phyloP scores from a whole-genome alignment of 2,113 vertebrate species.

The Apodemus sylvaticus region DNA sequence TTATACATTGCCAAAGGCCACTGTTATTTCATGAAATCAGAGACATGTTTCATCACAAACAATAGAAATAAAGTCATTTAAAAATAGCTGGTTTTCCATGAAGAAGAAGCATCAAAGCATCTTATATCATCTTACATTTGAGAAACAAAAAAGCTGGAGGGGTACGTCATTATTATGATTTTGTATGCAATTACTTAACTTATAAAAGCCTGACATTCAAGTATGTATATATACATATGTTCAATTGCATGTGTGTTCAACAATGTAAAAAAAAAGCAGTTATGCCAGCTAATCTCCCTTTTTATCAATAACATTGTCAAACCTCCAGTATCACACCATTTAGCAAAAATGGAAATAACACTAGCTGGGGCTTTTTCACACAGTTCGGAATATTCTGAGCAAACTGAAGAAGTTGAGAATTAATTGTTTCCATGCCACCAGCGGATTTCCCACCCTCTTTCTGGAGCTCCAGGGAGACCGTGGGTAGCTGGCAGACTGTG shows the following conservation, averaged over 20 bases:
- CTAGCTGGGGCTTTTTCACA: constrained; percentile 25
- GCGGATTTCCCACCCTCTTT: not conserved
- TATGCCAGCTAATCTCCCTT: constrained; percentile 20
- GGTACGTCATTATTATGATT: not conserved
- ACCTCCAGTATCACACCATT: constrained; percentile 38
- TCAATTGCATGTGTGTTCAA: not conserved
- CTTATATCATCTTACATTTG: not conserved
- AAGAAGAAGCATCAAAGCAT: not conserved
- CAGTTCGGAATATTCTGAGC: constrained; percentile 52
- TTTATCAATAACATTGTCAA: constrained; percentile 19
- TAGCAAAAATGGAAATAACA: constrained; percentile 61
- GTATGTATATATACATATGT: not conserved
- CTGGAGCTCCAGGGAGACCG: constrained; percentile 1
- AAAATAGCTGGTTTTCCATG: not conserved
- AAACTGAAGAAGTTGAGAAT: constrained; percentile 58
- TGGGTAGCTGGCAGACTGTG: constrained; percentile 33
- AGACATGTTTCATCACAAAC: not conserved
- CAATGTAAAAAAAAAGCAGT: not conserved
- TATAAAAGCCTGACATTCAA: not conserved
- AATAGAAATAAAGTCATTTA: not conserved
- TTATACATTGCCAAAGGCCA: not conserved
- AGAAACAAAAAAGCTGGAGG: not conserved
- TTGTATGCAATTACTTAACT: not conserved
- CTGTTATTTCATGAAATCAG: constrained; percentile 11
- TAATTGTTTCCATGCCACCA: constrained; percentile 65